phyloP scores from a whole-genome alignment of 2,113 vertebrate genomes.

The Choloepus hoffmanni region DNA sequence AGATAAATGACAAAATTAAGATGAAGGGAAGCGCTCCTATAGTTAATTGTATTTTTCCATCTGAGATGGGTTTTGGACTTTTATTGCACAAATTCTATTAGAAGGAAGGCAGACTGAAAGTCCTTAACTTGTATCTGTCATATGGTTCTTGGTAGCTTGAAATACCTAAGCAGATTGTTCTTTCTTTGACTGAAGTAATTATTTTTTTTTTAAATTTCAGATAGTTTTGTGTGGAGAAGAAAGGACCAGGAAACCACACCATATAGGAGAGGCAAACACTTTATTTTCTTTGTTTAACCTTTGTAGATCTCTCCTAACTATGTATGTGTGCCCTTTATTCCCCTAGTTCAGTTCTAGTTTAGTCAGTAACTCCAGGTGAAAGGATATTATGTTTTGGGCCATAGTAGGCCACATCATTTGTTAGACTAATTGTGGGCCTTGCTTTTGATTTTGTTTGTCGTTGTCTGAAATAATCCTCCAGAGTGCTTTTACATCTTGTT shows the following conservation, averaged over 20 bases:
- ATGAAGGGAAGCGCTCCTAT: background rate
- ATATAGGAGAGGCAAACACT: background rate
- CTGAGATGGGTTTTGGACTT: background rate
- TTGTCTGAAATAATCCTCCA: background rate
- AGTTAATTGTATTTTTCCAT: background rate
- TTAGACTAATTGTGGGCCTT: background rate
- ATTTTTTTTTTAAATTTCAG: background rate
- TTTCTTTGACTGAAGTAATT: background rate
- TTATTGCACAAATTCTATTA: background rate
- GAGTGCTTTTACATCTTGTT: conserved; percentile 10
- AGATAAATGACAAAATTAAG: conserved; percentile 2
- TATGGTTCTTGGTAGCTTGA: conserved; percentile 12
- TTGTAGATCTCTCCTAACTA: background rate
- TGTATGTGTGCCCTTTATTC: background rate
- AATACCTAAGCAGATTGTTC: background rate
- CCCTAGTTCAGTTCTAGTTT: background rate
- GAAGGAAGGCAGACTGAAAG: background rate
- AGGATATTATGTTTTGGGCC: background rate
- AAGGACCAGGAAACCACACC: background rate
- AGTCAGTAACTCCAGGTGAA: background rate
- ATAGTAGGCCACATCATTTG: background rate
- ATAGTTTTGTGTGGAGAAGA: conserved; percentile 4
- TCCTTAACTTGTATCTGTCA: background rate
- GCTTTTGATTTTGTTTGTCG: conserved; percentile 37
- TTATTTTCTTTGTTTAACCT: background rate